These are phyloP conservation scores for Sceloporus tristichus DNA, from an alignment of 2,113 vertebrate species.

Conservation along the genomic window DNA sequence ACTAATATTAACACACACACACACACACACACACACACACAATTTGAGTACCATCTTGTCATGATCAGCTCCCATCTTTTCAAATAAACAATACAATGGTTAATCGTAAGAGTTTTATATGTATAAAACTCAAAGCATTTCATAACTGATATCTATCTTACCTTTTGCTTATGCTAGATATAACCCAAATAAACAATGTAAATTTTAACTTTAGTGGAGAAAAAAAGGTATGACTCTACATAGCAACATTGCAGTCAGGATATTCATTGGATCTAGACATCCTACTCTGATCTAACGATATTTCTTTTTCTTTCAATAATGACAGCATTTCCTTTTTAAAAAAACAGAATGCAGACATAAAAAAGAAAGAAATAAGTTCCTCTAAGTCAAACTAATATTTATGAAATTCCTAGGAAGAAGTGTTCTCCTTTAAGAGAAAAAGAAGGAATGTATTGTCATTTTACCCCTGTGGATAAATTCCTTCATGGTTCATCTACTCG, in stretches of 20 bases:
- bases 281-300: too few relatives aligned
- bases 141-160: constrained; percentile 8
- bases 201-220: neutral
- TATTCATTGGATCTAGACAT: too few relatives aligned
- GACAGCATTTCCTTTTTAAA: too few relatives aligned
- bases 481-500: neutral
- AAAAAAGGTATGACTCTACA: neutral
- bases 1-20: neutral
- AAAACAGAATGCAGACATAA: neutral
- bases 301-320: too few relatives aligned
- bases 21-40: too few relatives aligned
- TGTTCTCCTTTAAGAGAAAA: neutral
- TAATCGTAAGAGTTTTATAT: constrained; percentile 48
- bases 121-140: constrained; percentile 3
- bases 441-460: neutral
- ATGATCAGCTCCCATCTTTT: constrained; percentile 7
- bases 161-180: neutral
- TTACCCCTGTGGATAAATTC: neutral
- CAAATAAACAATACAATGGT: constrained; percentile 11
- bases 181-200: neutral
- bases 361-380: too few relatives aligned
- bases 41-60: neutral
- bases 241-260: neutral
- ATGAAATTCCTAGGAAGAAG: neutral
- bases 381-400: neutral